Conservation (phyloP, 2,113 vertebrate species). For the Holacanthus passer region DNA sequence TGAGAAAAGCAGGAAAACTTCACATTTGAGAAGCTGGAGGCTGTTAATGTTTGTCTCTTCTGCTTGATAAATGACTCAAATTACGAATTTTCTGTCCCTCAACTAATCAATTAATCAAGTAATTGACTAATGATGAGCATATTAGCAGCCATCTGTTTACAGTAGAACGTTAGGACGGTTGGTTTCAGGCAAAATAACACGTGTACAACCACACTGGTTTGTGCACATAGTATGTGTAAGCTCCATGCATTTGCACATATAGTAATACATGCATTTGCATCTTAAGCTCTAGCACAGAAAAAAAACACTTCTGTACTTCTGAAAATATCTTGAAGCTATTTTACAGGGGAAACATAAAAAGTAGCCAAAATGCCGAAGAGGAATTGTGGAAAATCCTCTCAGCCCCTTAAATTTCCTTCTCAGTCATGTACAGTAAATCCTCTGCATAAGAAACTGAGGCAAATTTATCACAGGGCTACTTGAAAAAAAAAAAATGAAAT, state of each 20-base stretch:
- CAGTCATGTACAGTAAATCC: slow-evolving; percentile 22
- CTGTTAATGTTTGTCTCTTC: neutral
- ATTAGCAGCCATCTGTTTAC: neutral
- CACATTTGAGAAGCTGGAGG: neutral
- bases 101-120: neutral
- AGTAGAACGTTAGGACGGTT: neutral
- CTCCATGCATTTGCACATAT: neutral
- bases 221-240: neutral
- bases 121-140: neutral
- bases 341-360: slow-evolving; percentile 22
- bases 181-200: neutral
- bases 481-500: neutral
- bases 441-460: neutral
- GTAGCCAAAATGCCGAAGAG: neutral
- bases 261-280: slow-evolving; percentile 14
- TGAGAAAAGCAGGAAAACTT: neutral
- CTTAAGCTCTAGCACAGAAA: neutral
- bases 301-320: slow-evolving; percentile 7
- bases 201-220: neutral
- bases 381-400: slow-evolving; percentile 39
- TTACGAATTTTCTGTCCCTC: neutral
- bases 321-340: slow-evolving; percentile 25
- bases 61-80: neutral
- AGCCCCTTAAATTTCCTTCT: slow-evolving; percentile 34
- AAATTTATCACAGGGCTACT: slow-evolving; percentile 21